Percentiles rank a stretch among this genome's conserved stretches.
phyloP scores from a whole-genome alignment of 2,797 vertebrate genomes.

The Hydrolagus colliei region DNA sequence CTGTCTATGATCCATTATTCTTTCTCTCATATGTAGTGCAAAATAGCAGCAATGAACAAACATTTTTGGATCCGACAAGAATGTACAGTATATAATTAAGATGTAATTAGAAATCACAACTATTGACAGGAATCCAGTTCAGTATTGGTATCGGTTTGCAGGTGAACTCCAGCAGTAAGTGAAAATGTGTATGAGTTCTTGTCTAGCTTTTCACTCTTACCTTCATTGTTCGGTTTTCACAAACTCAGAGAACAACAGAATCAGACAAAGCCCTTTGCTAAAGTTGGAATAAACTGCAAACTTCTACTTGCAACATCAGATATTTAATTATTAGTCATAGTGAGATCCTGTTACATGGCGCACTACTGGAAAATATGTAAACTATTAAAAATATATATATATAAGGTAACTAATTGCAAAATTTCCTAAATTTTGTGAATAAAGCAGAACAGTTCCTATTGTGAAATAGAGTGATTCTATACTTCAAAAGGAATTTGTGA shows the following conservation, averaged over 20 bases:
- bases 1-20: constrained; percentile 15
- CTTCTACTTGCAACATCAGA: constrained; percentile 63
- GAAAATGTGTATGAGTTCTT: constrained; percentile 56
- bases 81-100: not conserved
- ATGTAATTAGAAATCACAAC: not conserved
- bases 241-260: constrained; percentile 56
- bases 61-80: not conserved
- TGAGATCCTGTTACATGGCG: too few relatives aligned
- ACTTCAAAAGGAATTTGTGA: too few relatives aligned
- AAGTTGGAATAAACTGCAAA: constrained; percentile 57
- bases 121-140: not conserved
- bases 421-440: too few relatives aligned
- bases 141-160: constrained; percentile 31
- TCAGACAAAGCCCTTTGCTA: constrained; percentile 62
- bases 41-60: not conserved
- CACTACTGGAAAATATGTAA: too few relatives aligned
- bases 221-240: constrained; percentile 68
- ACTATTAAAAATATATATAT: too few relatives aligned
- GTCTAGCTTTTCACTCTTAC: constrained; percentile 73
- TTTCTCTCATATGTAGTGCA: too few relatives aligned
- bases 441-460: too few relatives aligned
- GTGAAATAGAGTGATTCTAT: too few relatives aligned
- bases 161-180: constrained; percentile 43
- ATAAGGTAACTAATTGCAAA: not conserved
- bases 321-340: not conserved